These are phyloP conservation scores for Amazona vittata DNA, from an alignment of 2,113 vertebrate genomes.

Conservation along the genomic window DNA sequence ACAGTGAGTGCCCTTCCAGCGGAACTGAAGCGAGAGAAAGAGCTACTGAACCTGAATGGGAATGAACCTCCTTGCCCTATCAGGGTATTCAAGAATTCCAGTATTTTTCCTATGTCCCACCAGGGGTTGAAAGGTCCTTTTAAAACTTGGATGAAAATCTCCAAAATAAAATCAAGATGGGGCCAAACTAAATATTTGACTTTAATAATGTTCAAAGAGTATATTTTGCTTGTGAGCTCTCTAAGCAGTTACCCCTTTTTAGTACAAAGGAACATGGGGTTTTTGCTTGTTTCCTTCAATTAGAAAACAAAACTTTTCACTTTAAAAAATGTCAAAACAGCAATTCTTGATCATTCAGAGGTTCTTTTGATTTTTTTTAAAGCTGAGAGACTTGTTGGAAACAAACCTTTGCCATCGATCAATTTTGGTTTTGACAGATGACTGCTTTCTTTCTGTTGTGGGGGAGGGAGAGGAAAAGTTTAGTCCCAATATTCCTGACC, in stretches of 20 bases:
- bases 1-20: not conserved
- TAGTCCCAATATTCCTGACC: not conserved
- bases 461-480: not conserved
- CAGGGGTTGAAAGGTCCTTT: slow-evolving; percentile 11
- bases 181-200: slow-evolving; percentile 65
- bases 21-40: not conserved
- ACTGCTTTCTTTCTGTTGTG: not conserved
- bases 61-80: not conserved
- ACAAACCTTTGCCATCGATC: slow-evolving; percentile 11
- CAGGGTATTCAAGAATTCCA: not conserved
- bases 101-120: slow-evolving; percentile 19
- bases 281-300: slow-evolving; percentile 49
- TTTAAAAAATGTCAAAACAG: slow-evolving; percentile 38
- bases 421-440: not conserved
- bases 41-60: not conserved
- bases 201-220: slow-evolving; percentile 64
- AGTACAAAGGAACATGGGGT: not conserved
- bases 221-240: slow-evolving; percentile 31
- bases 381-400: not conserved
- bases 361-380: not conserved
- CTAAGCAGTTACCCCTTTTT: slow-evolving; percentile 19
- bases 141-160: slow-evolving; percentile 34
- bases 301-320: slow-evolving; percentile 48
- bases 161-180: slow-evolving; percentile 31
- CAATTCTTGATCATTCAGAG: not conserved